Conservation (phyloP, 2,113 vertebrate genomes). For the Smithornis capensis region DNA sequence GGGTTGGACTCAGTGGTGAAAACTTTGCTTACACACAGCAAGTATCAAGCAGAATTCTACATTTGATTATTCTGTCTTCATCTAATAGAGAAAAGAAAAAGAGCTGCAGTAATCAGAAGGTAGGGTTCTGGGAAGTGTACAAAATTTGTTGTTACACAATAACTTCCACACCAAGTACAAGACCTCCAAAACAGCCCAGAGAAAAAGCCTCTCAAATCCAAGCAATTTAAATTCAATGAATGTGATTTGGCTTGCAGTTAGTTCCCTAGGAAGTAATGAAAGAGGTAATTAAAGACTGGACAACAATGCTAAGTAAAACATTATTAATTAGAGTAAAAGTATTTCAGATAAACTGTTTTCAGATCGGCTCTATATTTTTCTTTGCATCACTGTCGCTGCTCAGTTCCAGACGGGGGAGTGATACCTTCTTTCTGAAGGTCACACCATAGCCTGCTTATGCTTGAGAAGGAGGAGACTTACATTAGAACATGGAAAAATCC, state of each 20-base stretch:
- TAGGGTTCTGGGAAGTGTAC: background rate
- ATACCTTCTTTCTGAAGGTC: background rate
- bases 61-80: background rate
- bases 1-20: background rate
- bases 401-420: background rate
- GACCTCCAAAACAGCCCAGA: background rate
- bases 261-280: constrained; percentile 45
- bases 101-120: background rate
- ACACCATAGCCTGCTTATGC: background rate
- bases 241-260: constrained; percentile 16
- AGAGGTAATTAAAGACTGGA: constrained; percentile 43
- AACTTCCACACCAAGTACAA: background rate
- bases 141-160: background rate
- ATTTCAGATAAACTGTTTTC: background rate
- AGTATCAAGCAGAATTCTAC: background rate
- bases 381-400: background rate
- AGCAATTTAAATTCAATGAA: constrained; percentile 33
- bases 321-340: constrained; percentile 3
- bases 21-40: background rate
- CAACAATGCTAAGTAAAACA: constrained; percentile 3
- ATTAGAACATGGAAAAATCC: background rate
- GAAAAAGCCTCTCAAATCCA: background rate
- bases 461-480: background rate
- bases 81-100: background rate
- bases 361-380: background rate